Base-by-base conservation (phyloP, 2,888 invertebrate genomes). In the Meteorus colon region DNA sequence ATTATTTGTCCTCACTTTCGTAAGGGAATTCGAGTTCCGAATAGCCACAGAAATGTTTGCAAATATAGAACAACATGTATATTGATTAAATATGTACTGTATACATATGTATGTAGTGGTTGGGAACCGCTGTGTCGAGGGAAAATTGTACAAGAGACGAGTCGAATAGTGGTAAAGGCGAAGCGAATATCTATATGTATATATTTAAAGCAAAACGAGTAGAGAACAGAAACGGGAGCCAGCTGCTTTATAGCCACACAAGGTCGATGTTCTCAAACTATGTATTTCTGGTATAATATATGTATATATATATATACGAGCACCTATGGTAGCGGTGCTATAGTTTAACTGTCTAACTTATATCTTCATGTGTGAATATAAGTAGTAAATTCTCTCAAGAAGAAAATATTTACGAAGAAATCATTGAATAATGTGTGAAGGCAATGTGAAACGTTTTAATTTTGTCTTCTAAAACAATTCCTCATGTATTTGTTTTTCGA, bases 181-280 rank as follows among this genome's bases (percentile, higher is more conserved):
- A 19, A 66, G 37, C 66, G 16, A 63, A 31, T 63, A 16, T 34
- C 1, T 34, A 41, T 45, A 37, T 14, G 41, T 41, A 19, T 65
- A 27, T 55, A 55, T 19, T 6, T 19, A 24, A 68, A 48, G 68
- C 48, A 27, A 69, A 59, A n/a, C 14, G 27, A 45, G 45, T 27
- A 16, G 24, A 73, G 48, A 73, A 59, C 63, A 55, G 63, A 34
- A 60, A 31, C 48, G 62, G 24, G 63, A 60, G 27, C 24, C 71
- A 62, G 62, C 71, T 66, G 66, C 55, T 41, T 16, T 41, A 41
- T 19, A 55, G 19, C 55, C 19, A 65, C 37, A 41, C 71, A 62
- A 73, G 73, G 73, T 73, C 73, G 73, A 73, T 59, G 73, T 73
- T 73, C 67, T 73, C 59, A 34, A 59, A 65, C 67, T 67, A 45